phyloP scores from a whole-genome alignment of 1,140 invertebrate species.

The Heliconius himera region DNA sequence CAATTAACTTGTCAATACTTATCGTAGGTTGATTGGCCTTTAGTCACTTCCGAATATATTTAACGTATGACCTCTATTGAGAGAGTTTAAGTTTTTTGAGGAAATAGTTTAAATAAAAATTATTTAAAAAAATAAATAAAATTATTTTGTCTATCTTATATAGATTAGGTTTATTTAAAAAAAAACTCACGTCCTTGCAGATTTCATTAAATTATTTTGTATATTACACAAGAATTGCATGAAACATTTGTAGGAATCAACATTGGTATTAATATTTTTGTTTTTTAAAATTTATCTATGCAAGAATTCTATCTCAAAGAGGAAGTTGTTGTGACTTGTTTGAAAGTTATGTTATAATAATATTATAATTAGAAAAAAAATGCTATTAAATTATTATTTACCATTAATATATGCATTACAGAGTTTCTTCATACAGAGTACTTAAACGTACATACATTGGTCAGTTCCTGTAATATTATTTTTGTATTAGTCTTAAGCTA shows the following conservation, averaged over 20 bases:
- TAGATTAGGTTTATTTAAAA: neutral
- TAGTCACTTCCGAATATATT: constrained; percentile 71
- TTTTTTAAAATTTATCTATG: neutral
- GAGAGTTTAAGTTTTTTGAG: neutral
- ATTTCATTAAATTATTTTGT: neutral
- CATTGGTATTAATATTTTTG: no score
- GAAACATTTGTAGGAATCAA: neutral
- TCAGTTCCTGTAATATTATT: no score
- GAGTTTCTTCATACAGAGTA: neutral
- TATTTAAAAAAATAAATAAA: no score
- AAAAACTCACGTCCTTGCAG: neutral
- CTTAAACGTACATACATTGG: no score
- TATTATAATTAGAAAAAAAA: neutral
- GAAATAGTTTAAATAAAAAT: neutral
- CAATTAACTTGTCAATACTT: constrained; percentile 61
- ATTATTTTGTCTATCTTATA: neutral
- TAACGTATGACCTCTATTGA: constrained; percentile 52
- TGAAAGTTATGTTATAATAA: constrained; percentile 17
- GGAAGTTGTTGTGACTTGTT: constrained; percentile 7
- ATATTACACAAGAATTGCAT: neutral
- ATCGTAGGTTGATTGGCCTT: constrained; percentile 71
- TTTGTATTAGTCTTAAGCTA: no score
- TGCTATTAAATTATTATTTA: neutral
- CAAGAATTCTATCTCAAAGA: neutral
- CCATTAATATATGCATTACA: neutral